Conservation (phyloP, 2,113 vertebrate genomes). For the Mugil cephalus region DNA sequence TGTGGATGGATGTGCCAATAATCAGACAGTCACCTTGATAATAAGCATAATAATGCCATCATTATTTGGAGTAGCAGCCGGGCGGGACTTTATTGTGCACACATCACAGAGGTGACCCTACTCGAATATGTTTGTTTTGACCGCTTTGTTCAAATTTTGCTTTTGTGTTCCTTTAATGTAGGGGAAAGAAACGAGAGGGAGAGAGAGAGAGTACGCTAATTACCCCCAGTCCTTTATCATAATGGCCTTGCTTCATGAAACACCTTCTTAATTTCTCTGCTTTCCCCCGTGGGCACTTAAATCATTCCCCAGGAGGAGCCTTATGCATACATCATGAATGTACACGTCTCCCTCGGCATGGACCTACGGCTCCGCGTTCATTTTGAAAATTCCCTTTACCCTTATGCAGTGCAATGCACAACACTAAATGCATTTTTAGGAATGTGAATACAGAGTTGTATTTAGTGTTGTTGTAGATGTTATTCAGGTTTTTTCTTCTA, state of each 20-base stretch:
- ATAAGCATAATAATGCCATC: constrained; percentile 52
- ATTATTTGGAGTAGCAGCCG: constrained; percentile 20
- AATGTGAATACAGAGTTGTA: constrained; percentile 59
- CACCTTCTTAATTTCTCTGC: constrained; percentile 63
- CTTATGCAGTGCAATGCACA: constrained; percentile 53
- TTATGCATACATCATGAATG: constrained; percentile 73
- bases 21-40: constrained; percentile 62
- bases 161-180: constrained; percentile 55
- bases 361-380: constrained; percentile 49
- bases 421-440: constrained; percentile 45
- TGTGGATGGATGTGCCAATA: constrained; percentile 52
- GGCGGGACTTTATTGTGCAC: constrained; percentile 42
- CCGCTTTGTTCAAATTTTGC: constrained; percentile 36
- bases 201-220: constrained; percentile 48
- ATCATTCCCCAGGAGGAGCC: constrained; percentile 67
- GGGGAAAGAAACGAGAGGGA: constrained; percentile 11
- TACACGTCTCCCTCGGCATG: constrained; percentile 53
- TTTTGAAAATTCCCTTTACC: constrained; percentile 20
- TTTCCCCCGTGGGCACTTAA: constrained; percentile 50
- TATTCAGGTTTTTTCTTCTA: background rate
- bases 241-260: constrained; percentile 71
- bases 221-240: constrained; percentile 64
- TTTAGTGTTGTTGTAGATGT: constrained; percentile 6
- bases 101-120: constrained; percentile 42
- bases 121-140: constrained; percentile 37